Evolutionary conservation across 2,797 vertebrate genomes (phyloP).

Genomic region (Cheracebus regulus): DNA sequence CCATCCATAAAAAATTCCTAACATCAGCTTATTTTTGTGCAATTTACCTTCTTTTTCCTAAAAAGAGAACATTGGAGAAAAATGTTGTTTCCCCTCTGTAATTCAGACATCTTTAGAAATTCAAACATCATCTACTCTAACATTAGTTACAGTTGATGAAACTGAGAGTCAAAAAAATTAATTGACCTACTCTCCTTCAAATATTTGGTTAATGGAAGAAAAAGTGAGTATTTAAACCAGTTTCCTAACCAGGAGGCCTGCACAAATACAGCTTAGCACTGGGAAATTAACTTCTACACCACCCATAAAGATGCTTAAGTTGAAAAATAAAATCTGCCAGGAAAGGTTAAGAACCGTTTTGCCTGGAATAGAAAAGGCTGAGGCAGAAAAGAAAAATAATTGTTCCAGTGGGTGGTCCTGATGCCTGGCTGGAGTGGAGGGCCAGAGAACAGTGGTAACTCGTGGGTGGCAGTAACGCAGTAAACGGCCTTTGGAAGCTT

Average conservation of each 20-base stretch:
- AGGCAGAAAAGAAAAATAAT: conserved; percentile 67
- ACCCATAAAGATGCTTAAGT: conserved; percentile 56
- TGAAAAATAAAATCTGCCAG: conserved; percentile 61
- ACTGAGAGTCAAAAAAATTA: conserved; percentile 38
- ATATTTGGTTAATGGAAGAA: conserved; percentile 35
- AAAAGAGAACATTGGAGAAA: conserved; percentile 2
- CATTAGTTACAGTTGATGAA: conserved; percentile 39
- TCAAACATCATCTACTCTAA: background rate
- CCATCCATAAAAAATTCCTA: background rate
- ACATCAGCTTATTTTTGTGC: conserved; percentile 40
- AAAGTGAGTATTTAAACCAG: conserved; percentile 30
- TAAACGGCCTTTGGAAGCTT: conserved; percentile 37
- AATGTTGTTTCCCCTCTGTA: background rate
- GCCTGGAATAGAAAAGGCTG: conserved; percentile 62
- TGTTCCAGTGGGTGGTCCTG: conserved; percentile 70
- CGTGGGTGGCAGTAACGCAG: conserved; percentile 44
- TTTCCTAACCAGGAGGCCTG: conserved; percentile 35
- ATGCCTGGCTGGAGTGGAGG: conserved; percentile 16
- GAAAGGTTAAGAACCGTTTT: conserved; percentile 58
- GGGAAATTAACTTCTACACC: conserved; percentile 63
- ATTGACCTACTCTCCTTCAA: conserved; percentile 9
- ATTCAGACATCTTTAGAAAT: conserved; percentile 32
- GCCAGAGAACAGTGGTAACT: conserved; percentile 44
- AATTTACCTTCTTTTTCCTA: conserved; percentile 42
- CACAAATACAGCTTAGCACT: conserved; percentile 35